phyloP scores from a whole-genome alignment of 2,113 vertebrate genomes.

The Carassius carassius region DNA sequence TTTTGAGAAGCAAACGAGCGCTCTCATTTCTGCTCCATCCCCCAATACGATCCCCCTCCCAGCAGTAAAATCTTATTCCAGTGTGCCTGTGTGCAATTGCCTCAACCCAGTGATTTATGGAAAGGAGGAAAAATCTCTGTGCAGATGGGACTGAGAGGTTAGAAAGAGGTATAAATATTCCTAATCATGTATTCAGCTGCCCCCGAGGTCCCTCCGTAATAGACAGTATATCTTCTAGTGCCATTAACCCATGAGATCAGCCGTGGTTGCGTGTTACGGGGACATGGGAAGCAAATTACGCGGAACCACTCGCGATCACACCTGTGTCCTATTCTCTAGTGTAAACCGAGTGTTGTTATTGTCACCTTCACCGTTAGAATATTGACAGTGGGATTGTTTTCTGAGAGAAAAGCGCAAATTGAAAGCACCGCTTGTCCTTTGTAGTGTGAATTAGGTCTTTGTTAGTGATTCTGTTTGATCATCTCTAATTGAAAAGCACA shows the following conservation, averaged over 20 bases:
- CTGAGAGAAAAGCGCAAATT: slow-evolving; percentile 2
- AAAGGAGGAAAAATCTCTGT: slow-evolving; percentile 68
- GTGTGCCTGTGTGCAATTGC: slow-evolving; percentile 69
- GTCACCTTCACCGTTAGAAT: slow-evolving; percentile 37
- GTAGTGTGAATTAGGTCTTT: slow-evolving; percentile 25
- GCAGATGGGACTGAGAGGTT: slow-evolving; percentile 64
- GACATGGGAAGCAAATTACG: background rate
- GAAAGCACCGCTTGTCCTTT: slow-evolving; percentile 22
- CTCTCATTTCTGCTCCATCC: slow-evolving; percentile 60
- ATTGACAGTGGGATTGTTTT: slow-evolving; percentile 29
- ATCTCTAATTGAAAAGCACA: slow-evolving; percentile 6
- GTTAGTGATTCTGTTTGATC: slow-evolving; percentile 36
- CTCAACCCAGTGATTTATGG: slow-evolving; percentile 76
- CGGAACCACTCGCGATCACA: background rate
- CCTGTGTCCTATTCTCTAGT: slow-evolving; percentile 23
- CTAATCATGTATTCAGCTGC: slow-evolving; percentile 42
- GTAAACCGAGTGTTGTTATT: slow-evolving; percentile 8
- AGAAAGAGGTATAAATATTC: slow-evolving; percentile 69
- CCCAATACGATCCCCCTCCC: slow-evolving; percentile 50
- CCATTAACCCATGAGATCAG: slow-evolving; percentile 18
- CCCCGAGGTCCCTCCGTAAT: slow-evolving; percentile 25
- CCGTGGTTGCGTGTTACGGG: slow-evolving; percentile 2
- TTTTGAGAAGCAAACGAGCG: slow-evolving; percentile 60
- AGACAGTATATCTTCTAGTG: slow-evolving; percentile 28
- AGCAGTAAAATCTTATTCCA: slow-evolving; percentile 61